Evolutionary conservation across 2,797 vertebrate genomes (phyloP).

Genomic region (Adelosebastes latens): DNA sequence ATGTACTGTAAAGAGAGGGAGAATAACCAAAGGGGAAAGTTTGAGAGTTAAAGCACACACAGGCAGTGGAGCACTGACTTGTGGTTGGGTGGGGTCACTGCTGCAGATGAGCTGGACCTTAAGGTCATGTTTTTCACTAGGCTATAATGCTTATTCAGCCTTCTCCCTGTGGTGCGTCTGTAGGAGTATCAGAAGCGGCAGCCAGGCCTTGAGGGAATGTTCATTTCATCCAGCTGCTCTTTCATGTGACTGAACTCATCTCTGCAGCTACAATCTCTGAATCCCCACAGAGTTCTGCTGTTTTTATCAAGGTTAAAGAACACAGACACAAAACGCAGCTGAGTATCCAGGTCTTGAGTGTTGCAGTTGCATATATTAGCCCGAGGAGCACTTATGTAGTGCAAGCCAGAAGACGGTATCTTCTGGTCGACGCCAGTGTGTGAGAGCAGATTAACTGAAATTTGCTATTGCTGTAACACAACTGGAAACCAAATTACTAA

Average conservation of each 20-base stretch:
- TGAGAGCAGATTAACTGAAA: not conserved
- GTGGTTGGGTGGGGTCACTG: constrained; percentile 43
- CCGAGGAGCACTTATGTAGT: constrained; percentile 14
- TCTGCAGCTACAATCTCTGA: constrained; percentile 38
- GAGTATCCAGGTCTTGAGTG: constrained; percentile 35
- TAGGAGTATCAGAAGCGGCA: constrained; percentile 57
- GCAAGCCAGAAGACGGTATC: not conserved
- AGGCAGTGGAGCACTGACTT: constrained; percentile 1
- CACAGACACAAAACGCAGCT: constrained; percentile 27
- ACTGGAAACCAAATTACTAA: not conserved
- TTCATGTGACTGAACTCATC: constrained; percentile 66
- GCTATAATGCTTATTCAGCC: constrained; percentile 66
- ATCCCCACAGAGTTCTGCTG: constrained; percentile 43
- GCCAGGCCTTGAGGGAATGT: constrained; percentile 50
- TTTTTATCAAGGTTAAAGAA: constrained; percentile 65
- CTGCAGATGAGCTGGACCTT: constrained; percentile 54
- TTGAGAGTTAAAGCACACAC: not conserved
- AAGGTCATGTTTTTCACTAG: constrained; percentile 58
- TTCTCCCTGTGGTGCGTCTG: constrained; percentile 54
- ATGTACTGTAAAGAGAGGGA: no score
- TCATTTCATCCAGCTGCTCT: constrained; percentile 72
- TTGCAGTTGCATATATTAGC: constrained; percentile 30
- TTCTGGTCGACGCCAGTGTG: not conserved
- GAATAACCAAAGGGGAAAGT: constrained; percentile 12
- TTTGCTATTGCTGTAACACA: not conserved